Conservation (phyloP, 2,113 vertebrate genomes). For the Leiothrix lutea region DNA sequence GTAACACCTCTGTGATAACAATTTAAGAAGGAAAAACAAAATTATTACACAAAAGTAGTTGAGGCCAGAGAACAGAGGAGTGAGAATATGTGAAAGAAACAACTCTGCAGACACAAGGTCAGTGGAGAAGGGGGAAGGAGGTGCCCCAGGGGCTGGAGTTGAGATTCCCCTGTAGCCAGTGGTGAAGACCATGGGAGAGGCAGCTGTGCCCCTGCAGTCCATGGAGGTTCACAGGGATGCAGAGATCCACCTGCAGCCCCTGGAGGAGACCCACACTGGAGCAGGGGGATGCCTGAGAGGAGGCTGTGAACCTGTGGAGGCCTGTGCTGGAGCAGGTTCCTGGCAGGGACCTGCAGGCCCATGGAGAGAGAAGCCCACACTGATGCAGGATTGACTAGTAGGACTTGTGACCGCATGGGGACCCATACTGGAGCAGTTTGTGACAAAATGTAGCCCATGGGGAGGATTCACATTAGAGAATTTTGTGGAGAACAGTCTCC, state of each 20-base stretch:
- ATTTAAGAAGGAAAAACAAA: background rate
- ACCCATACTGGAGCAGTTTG: too few species aligned
- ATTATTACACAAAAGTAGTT: background rate
- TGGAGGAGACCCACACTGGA: background rate
- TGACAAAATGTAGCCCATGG: background rate
- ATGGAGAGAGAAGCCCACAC: rapidly evolving
- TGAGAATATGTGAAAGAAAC: background rate
- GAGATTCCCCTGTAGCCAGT: rapidly evolving
- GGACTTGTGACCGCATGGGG: background rate
- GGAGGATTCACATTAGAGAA: background rate
- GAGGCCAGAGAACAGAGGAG: background rate
- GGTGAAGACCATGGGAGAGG: background rate
- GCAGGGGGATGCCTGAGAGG: background rate
- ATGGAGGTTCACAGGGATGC: rapidly evolving
- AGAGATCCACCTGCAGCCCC: background rate
- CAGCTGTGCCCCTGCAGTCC: background rate
- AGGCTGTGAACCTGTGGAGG: background rate
- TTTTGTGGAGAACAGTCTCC: background rate
- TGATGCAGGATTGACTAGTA: background rate
- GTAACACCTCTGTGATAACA: too few species aligned
- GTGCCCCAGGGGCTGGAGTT: background rate
- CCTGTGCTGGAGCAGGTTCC: background rate
- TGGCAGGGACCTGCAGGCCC: background rate
- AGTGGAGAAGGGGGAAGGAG: background rate
- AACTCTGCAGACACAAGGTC: background rate